Base-by-base conservation (phyloP, 2,113 vertebrate species). In the Thamnaconus septentrionalis region DNA sequence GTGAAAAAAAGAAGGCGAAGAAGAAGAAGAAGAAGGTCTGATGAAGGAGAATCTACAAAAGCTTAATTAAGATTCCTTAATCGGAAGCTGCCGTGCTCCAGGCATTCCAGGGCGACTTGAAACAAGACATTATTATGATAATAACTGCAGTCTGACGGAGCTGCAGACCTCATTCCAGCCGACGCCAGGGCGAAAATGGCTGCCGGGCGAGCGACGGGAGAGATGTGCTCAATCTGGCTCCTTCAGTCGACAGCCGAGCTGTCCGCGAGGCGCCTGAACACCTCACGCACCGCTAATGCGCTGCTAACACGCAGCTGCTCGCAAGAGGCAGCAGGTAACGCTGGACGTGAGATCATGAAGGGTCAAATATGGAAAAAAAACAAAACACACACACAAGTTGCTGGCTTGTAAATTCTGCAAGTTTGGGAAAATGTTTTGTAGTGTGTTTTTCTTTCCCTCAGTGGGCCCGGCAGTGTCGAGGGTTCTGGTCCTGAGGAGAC, bases 21-120 rank as follows among this genome's bases (percentile, higher is more conserved):
- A 68, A 59, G 76, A 83, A 78, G 73, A 41, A 39, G 76, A 73
- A 76, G 75, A 90, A 90, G 87, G 87, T 90, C 89, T 87, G 78
- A 85, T 91, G 78, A 91, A 89, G 88, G 91, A 87, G 80, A 92
- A 81, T 76, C 66, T 80, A 86, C 84, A 88, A 84, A 87, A 88
- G 79, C 88, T 86, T 90, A 90, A 92, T 92, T 91, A 91, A 91
- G 81, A 90, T 88, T 89, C 85, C 69, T 80, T 91, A 88, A 91
- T 90, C 85, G 73, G 69, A 56, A 31, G 80, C 81, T 77, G 75
- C 85, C 61, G 66, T 47, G 85, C 88, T 89, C 44, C 71, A 85
- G 84, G 89, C 88, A 58, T 86, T 89, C 74, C 61, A 78, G 84
- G 81, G 72, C 69, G 54, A 88, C 82, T 87, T 89, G 86, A 90